A percentile compares a stretch with the other conserved stretches of the same genome.
These are phyloP conservation scores for Cossypha caffra DNA, from an alignment of 2,797 vertebrate genomes.

Conservation along the genomic window DNA sequence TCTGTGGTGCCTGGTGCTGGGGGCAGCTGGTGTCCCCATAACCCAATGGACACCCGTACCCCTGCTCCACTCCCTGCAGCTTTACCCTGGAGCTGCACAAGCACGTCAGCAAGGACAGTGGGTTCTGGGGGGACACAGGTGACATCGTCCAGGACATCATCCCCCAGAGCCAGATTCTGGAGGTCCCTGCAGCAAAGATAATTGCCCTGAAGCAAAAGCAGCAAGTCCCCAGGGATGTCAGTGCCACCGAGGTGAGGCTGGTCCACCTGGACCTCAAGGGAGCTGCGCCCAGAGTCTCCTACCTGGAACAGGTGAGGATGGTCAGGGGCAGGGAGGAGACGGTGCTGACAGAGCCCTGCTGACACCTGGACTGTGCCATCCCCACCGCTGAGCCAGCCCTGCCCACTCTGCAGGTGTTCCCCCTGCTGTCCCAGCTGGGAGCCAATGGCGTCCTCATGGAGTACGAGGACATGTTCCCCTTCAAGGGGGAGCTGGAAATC, in stretches of 20 bases:
- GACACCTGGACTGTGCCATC: background rate
- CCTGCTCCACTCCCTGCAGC: background rate
- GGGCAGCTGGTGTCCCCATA: background rate
- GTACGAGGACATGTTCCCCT: constrained; percentile 86
- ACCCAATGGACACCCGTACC: fast-evolving
- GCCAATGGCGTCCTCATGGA: constrained; percentile 80
- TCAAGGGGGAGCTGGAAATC: constrained; percentile 73
- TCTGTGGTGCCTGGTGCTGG: fast-evolving
- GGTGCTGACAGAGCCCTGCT: fast-evolving
- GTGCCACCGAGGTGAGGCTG: constrained; percentile 52
- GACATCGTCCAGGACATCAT: background rate
- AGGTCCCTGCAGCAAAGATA: background rate
- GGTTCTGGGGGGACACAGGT: constrained; percentile 28
- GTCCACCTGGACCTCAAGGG: constrained; percentile 85
- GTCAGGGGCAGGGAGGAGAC: fast-evolving
- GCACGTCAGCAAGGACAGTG: background rate
- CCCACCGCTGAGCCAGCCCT: background rate
- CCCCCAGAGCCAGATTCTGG: background rate
- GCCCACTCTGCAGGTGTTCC: constrained; percentile 71
- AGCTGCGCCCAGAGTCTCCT: constrained; percentile 78
- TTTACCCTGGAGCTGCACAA: constrained; percentile 53
- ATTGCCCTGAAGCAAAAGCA: background rate
- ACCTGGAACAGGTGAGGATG: constrained; percentile 78
- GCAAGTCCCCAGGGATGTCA: background rate
- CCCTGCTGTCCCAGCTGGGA: constrained; percentile 77